Evolutionary conservation across 2,113 vertebrate species (phyloP), one percentile per base, ranked within the genome.

Genomic region (Ceyx cyanopectus): DNA sequence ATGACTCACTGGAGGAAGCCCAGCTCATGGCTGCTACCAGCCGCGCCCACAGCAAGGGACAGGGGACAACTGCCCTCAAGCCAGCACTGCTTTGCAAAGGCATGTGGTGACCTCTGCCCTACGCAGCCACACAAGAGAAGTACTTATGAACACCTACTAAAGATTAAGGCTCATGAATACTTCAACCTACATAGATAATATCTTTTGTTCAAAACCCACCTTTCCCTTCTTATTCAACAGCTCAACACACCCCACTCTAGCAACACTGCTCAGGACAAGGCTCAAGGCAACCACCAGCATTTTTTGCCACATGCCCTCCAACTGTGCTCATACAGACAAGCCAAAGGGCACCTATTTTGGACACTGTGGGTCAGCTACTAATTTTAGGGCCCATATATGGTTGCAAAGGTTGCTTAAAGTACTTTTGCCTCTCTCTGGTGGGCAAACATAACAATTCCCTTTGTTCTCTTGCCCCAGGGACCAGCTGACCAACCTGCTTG

Each of bases 91-190:
- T 88, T 1, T 24, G 60, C 57, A 70, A 26, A 81, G 37, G 23
- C 45, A 23, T 48, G 26, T 2, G 22, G 20, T 27, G 24, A 81
- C 13, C 30, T 18, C 6, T 5, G 9, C 7, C 51, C 53, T 27
- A 0, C 0, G 2, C 1, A 4, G 75, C 61, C n/a, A 29, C 0
- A 1, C 30, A 43, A 48, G 34, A 57, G 30, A 50, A 89, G 19
- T 23, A 46, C 56, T 66, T 7, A 9, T 0, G n/a, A 69, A 26
- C 24, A 67, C 9, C 34, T 1, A 1, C 14, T 51, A 24, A 34
- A 45, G 45, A 63, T 15, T 56, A 56, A 70, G 23, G 68, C 27
- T 37, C 45, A 21, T 8, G 29, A 87, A 61, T 24, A 32, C 32
- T 53, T 72, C 61, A 81, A 29, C 26, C 14, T 46, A 51, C 0